Evolutionary conservation across 2,888 invertebrate species (phyloP), one percentile per base, ranked within the genome.

Genomic region (Noctuana brunneofusca): DNA sequence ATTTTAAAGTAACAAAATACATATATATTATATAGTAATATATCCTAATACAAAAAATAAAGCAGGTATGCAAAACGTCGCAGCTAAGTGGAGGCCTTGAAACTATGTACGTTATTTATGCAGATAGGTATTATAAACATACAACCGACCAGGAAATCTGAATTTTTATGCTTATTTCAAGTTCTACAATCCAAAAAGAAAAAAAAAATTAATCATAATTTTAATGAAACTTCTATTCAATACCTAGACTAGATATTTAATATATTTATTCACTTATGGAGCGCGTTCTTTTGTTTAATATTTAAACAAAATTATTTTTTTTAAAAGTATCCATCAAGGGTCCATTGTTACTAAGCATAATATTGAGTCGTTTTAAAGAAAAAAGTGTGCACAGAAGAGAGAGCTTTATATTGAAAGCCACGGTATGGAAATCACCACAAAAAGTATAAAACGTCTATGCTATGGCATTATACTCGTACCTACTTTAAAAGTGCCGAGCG

Each of bases 381-480:
- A 35, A 11, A 3, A 41, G 1, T 3, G 6, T 41, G 8, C 12
- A 12, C 18, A 20, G 18, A 3, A 20, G 11, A 46, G 6, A 46
- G 8, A 48, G 50, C 5, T 16, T 5, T 30, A 8, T 11, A 27
- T 16, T 24, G 22, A 41, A 41, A 2, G 11, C 14, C 16, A 12
- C 12, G 8, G 22, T 16, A 32, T 22, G 32, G 32, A 35, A 58
- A 50, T n/a, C 22, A 6, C 16, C 43, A 53, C 43, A 53, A 32
- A 50, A 59, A 38, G 18, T 50, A 38, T 49, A 84, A 79, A 74
- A 65, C 68, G 49, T 57, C 49, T 46, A 71, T 72, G 79, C 80
- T 77, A 81, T 73, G 68, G 79, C 73, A 71, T 71, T 76, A 79
- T 75, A 24, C 24, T 24, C n/a, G 24, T 24, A 12, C 1, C n/a